phyloP scores from a whole-genome alignment of 2,113 vertebrate species.

The Lasiurus borealis region DNA sequence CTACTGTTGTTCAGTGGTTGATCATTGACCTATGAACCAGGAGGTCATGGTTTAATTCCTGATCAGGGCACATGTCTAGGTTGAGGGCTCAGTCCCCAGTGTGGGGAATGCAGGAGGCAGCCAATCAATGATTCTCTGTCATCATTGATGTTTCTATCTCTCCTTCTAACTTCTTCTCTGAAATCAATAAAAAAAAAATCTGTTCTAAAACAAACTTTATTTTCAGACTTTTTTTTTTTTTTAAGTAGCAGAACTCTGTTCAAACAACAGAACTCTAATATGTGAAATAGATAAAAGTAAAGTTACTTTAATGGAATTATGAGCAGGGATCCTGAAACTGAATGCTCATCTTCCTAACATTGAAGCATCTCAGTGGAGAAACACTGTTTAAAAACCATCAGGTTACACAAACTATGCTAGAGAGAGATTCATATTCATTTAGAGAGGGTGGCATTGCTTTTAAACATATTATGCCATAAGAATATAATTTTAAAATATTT shows the following conservation, averaged over 20 bases:
- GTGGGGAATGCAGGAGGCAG: no score
- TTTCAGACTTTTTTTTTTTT: slow-evolving; percentile 34
- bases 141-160: no score
- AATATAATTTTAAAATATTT: neutral
- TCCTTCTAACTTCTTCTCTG: no score
- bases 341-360: neutral
- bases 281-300: slow-evolving; percentile 57
- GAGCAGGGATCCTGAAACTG: slow-evolving; percentile 48
- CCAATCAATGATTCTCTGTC: no score
- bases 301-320: slow-evolving; percentile 62
- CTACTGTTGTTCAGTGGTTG: no score
- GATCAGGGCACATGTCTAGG: no score
- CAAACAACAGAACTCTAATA: slow-evolving; percentile 53
- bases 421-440: neutral
- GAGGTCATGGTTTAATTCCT: no score
- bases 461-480: neutral
- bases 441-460: neutral
- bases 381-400: neutral
- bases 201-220: slow-evolving; percentile 15
- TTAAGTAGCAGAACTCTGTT: slow-evolving; percentile 38
- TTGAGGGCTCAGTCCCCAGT: no score
- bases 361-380: neutral
- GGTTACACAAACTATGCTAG: neutral
- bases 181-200: no score
- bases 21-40: no score